phyloP scores from a whole-genome alignment of 2,797 vertebrate genomes.

The Tapera naevia region DNA sequence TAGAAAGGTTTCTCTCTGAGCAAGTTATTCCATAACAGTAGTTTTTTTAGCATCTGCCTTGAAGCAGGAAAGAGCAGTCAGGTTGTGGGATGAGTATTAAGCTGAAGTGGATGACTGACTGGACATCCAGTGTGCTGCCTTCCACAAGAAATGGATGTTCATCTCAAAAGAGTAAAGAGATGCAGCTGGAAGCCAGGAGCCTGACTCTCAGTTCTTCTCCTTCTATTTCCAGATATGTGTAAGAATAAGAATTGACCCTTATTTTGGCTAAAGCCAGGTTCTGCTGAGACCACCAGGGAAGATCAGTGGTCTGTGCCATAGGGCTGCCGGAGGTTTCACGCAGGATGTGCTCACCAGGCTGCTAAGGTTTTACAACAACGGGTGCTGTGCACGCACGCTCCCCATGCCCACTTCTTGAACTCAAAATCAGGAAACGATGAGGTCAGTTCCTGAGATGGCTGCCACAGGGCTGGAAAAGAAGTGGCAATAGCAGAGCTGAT shows the following conservation, averaged over 20 bases:
- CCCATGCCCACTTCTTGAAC: not conserved
- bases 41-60: not conserved
- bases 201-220: not conserved
- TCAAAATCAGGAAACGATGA: not conserved
- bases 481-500: not conserved
- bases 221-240: not conserved
- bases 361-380: not conserved
- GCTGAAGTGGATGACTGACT: not conserved
- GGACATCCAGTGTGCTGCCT: not conserved
- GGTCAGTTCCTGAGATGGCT: slow-evolving; percentile 49
- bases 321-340: not conserved
- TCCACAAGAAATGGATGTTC: not conserved
- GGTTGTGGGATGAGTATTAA: not conserved
- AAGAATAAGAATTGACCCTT: not conserved
- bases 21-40: not conserved
- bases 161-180: not conserved
- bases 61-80: not conserved
- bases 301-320: not conserved
- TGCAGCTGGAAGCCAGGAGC: not conserved
- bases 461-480: not conserved
- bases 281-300: not conserved
- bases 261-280: not conserved
- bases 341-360: not conserved
- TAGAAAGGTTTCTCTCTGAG: not conserved
- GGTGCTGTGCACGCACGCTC: not conserved